phyloP scores from a whole-genome alignment of 2,797 vertebrate species.

The Argentina silus region DNA sequence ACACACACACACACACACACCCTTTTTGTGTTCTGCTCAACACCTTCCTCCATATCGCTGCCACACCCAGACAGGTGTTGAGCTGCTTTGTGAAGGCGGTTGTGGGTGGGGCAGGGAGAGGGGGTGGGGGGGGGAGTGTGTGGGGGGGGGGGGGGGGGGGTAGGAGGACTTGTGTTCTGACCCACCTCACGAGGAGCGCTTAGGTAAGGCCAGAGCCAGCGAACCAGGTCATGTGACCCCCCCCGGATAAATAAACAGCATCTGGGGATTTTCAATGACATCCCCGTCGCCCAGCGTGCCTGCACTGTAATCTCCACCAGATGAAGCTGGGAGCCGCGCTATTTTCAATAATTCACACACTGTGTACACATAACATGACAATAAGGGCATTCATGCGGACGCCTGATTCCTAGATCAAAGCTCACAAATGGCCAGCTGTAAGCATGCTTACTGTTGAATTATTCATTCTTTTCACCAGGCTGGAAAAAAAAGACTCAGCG shows the following conservation, averaged over 20 bases:
- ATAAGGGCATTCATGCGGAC: slow-evolving; percentile 98
- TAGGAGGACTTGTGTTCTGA: slow-evolving; percentile 17
- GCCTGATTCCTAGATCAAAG: slow-evolving; percentile 99
- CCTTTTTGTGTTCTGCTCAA: slow-evolving; percentile 3
- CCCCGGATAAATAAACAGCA: slow-evolving; percentile 91
- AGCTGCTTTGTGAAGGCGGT: slow-evolving; percentile 33
- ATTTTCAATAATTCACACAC: slow-evolving; percentile 99
- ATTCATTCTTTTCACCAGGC: slow-evolving; percentile 96
- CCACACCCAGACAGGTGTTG: slow-evolving; percentile 80
- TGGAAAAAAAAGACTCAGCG: slow-evolving; percentile 85
- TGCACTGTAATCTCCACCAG: slow-evolving; percentile 94
- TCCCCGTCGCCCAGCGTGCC: slow-evolving; percentile 85
- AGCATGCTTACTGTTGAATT: slow-evolving; percentile 97
- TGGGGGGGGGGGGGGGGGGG: slow-evolving; percentile 3
- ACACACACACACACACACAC: slow-evolving; percentile 2
- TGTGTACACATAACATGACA: slow-evolving; percentile 98
- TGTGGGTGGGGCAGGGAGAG: neutral
- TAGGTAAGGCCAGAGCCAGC: slow-evolving; percentile 77
- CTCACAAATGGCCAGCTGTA: slow-evolving; percentile 97
- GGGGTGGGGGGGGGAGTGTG: neutral
- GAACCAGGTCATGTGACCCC: slow-evolving; percentile 82
- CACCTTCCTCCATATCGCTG: slow-evolving; percentile 31
- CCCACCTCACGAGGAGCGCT: slow-evolving; percentile 72
- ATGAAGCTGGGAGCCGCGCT: slow-evolving; percentile 89
- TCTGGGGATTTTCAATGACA: slow-evolving; percentile 90